Percentiles rank a stretch among this genome's conserved stretches.
Evolutionary conservation across 2,113 vertebrate genomes (phyloP).

Genomic region (Acrocephalus arundinaceus): DNA sequence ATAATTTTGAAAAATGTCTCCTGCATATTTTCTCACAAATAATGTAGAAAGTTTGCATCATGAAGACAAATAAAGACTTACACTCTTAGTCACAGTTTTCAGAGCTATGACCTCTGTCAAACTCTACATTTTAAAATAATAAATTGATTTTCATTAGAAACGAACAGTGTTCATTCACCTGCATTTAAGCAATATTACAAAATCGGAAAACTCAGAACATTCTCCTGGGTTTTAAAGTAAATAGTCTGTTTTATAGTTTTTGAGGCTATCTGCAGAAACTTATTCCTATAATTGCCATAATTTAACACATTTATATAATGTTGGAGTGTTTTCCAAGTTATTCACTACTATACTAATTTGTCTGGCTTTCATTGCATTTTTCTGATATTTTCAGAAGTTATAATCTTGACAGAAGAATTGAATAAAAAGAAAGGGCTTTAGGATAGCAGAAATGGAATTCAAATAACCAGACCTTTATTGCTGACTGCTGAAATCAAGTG

Average conservation of each 20-base stretch:
- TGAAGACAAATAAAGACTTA: neutral
- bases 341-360: neutral
- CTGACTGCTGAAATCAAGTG: neutral
- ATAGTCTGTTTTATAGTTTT: neutral
- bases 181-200: neutral
- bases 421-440: neutral
- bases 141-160: neutral
- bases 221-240: constrained; percentile 6
- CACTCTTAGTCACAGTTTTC: neutral
- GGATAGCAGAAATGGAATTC: neutral
- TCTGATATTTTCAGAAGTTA: neutral
- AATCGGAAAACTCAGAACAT: neutral
- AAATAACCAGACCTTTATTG: neutral
- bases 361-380: neutral
- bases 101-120: neutral
- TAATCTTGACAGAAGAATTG: neutral
- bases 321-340: neutral
- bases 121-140: neutral
- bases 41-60: neutral
- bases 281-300: neutral
- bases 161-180: neutral
- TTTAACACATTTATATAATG: neutral
- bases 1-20: neutral
- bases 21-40: neutral
- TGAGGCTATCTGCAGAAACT: neutral